Evolutionary conservation across 1,140 invertebrate species (phyloP).

Genomic region (Drosophila arizonae): DNA sequence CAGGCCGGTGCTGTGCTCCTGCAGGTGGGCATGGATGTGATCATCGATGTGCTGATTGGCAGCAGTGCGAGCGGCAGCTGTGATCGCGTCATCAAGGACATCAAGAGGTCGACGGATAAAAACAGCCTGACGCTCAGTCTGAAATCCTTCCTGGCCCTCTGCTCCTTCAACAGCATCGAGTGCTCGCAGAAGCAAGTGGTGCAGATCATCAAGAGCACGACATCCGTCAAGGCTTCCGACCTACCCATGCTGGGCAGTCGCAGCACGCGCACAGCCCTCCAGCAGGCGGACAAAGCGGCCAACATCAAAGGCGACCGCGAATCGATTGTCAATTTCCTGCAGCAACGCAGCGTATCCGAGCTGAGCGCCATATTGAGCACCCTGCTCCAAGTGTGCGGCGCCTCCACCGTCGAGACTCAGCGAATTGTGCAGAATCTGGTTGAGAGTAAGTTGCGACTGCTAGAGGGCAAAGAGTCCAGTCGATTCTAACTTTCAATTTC

Average conservation of each 20-base stretch:
- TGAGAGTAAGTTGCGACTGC: slow-evolving; percentile 53
- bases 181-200: slow-evolving; percentile 56
- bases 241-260: slow-evolving; percentile 26
- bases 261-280: slow-evolving; percentile 38
- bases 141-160: slow-evolving; percentile 57
- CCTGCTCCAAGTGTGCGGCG: slow-evolving; percentile 57
- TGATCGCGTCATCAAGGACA: slow-evolving; percentile 52
- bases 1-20: slow-evolving; percentile 39
- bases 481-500: not conserved
- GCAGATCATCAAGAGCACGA: slow-evolving; percentile 59
- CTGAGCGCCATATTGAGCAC: slow-evolving; percentile 46
- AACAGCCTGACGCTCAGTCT: slow-evolving; percentile 55
- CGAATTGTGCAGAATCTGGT: slow-evolving; percentile 57
- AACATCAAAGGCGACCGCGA: slow-evolving; percentile 49
- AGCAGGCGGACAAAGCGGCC: not conserved
- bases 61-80: slow-evolving; percentile 44
- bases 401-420: slow-evolving; percentile 38
- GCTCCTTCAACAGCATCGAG: slow-evolving; percentile 59
- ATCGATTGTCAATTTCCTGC: slow-evolving; percentile 50
- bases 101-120: slow-evolving; percentile 52
- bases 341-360: slow-evolving; percentile 38
- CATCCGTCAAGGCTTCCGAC: slow-evolving; percentile 10
- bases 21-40: slow-evolving; percentile 63
- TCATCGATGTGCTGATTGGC: slow-evolving; percentile 63
- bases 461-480: not conserved